These are phyloP conservation scores for Colaptes auratus DNA, from an alignment of 2,113 vertebrate genomes.

Conservation along the genomic window DNA sequence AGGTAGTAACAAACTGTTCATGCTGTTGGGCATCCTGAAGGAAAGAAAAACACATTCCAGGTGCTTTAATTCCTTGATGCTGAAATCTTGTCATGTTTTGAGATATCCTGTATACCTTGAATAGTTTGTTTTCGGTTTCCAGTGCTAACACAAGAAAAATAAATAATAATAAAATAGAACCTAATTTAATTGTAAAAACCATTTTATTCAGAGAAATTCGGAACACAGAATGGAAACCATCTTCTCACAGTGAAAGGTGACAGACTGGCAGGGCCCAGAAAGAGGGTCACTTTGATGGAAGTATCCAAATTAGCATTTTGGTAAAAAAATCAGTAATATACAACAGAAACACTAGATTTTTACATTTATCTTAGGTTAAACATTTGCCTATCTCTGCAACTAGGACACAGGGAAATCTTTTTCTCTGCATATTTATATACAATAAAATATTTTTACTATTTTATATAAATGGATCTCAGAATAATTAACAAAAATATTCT, in stretches of 20 bases:
- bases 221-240: background rate
- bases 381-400: background rate
- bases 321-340: background rate
- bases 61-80: background rate
- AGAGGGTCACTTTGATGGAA: background rate
- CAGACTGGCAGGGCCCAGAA: background rate
- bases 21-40: background rate
- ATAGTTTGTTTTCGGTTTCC: background rate
- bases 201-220: background rate
- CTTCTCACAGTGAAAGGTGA: background rate
- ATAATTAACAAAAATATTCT: background rate
- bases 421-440: background rate
- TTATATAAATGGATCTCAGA: background rate
- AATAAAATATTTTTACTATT: background rate
- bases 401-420: background rate
- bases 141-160: background rate
- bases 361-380: background rate
- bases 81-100: background rate
- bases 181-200: background rate
- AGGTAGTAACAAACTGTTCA: background rate
- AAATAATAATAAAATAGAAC: accelerated
- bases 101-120: background rate
- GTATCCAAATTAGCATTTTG: background rate
- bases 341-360: background rate
- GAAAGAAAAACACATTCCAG: background rate